Evolutionary conservation across 2,888 invertebrate species (phyloP).

Genomic region (Heteropelma amictum): DNA sequence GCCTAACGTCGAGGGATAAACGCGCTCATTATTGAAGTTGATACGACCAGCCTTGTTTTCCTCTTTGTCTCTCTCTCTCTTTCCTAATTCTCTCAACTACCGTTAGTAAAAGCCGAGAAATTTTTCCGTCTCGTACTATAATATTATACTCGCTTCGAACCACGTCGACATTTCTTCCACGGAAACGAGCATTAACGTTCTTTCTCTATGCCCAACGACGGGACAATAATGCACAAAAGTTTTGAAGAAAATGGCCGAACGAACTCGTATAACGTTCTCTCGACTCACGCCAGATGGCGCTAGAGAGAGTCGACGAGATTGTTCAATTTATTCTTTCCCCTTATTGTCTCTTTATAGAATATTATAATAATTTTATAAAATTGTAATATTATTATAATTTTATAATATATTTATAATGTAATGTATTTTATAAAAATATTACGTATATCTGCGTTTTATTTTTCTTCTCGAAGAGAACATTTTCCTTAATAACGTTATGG

Average conservation of each 20-base stretch:
- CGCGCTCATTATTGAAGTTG: slow-evolving; percentile 74
- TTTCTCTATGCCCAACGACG: slow-evolving; percentile 9
- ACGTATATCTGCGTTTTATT: too few species aligned
- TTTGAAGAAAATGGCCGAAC: slow-evolving; percentile 66
- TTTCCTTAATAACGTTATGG: too few species aligned
- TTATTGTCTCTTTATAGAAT: too few species aligned
- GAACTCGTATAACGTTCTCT: slow-evolving; percentile 26
- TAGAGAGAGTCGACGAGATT: too few species aligned
- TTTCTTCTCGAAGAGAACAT: too few species aligned
- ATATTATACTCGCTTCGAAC: slow-evolving; percentile 61
- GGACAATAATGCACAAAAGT: slow-evolving; percentile 58
- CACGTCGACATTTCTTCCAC: slow-evolving; percentile 47
- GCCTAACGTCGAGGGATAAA: slow-evolving; percentile 66
- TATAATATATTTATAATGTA: too few species aligned
- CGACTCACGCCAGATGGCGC: neutral
- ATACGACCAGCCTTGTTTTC: slow-evolving; percentile 69
- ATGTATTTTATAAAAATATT: too few species aligned
- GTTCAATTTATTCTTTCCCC: too few species aligned
- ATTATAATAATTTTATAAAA: too few species aligned
- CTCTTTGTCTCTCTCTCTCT: neutral
- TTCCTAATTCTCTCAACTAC: slow-evolving; percentile 68
- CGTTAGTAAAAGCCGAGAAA: slow-evolving; percentile 35
- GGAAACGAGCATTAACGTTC: slow-evolving; percentile 33
- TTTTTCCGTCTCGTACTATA: slow-evolving; percentile 40
- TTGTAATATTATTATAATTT: too few species aligned